Base-by-base conservation (phyloP, 2,888 invertebrate genomes). In the Heliconius aoede region DNA sequence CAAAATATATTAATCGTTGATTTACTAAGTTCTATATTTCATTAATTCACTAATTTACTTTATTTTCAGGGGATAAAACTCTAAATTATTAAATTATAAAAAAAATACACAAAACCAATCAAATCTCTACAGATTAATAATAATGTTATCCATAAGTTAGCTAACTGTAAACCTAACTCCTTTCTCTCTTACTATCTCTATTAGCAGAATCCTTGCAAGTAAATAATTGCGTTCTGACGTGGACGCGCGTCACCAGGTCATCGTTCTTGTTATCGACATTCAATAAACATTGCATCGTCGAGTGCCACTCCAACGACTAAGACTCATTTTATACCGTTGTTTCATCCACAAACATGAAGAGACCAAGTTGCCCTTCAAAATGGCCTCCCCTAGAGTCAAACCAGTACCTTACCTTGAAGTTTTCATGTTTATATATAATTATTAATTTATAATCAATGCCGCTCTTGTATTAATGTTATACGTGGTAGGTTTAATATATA, bases 161-260 rank as follows among this genome's bases (percentile, higher is more conserved):
- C n/a, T n/a, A n/a, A n/a, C 51, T 15, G n/a, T n/a, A n/a, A n/a
- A n/a, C n/a, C 30, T n/a, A 32, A 15, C 28, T n/a, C 21, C 13
- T 46, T 30, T 30, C 68, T 24, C 11, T 55, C 13, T 30, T n/a
- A 13, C 13, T n/a, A 30, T 69, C 21, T 30, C 30, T n/a, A 18
- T 18, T n/a, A 65, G 28, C 21, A 18, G 36, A 68, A 69, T 21
- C 71, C 72, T 40, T 73, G 58, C 62, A 71, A 76, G 68, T 60
- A 62, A 78, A 55, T 76, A 73, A 80, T 75, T 77, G 75, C 71
- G 74, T 21, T 60, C 78, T 89, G 88, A 86, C 86, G 87, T 84
- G 79, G 85, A 84, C 73, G 68, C 71, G 67, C 82, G 81, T 80
- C 80, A 74, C 18, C 32, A 76, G 80, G 82, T 81, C 81, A 76